Conservation (phyloP, 2,797 vertebrate genomes). For the Sebastes ruberrimus region DNA sequence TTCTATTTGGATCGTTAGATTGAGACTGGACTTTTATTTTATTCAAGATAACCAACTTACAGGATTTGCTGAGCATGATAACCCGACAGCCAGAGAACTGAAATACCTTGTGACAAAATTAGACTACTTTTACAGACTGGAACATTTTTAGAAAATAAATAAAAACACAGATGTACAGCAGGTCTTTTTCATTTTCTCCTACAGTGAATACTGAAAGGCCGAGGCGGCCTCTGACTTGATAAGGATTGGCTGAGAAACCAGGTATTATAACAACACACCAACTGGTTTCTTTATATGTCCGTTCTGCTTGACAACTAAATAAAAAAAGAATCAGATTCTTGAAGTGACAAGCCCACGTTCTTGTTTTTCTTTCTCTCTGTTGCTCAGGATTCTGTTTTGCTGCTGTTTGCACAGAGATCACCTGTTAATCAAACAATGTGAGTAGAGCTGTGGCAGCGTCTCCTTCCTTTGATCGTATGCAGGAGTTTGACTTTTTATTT, state of each 20-base stretch:
- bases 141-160: background rate
- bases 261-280: background rate
- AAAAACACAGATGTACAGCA: background rate
- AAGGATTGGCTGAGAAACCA: background rate
- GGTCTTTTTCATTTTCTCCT: background rate
- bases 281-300: slow-evolving; percentile 1
- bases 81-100: background rate
- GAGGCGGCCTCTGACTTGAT: background rate
- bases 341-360: background rate
- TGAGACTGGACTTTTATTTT: background rate
- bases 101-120: background rate
- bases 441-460: background rate
- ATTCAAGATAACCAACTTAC: background rate
- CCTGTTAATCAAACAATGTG: slow-evolving; percentile 3
- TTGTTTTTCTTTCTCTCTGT: slow-evolving; percentile 21
- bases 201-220: background rate
- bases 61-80: background rate
- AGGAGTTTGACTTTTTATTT: background rate
- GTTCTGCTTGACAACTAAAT: slow-evolving; percentile 7
- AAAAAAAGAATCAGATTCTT: background rate
- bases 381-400: background rate
- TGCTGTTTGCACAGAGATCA: slow-evolving; percentile 13
- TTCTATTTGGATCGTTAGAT: background rate
- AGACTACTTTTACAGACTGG: background rate
- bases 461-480: background rate